phyloP scores from a whole-genome alignment of 2,888 invertebrate genomes.

The Iphiclides podalirius region DNA sequence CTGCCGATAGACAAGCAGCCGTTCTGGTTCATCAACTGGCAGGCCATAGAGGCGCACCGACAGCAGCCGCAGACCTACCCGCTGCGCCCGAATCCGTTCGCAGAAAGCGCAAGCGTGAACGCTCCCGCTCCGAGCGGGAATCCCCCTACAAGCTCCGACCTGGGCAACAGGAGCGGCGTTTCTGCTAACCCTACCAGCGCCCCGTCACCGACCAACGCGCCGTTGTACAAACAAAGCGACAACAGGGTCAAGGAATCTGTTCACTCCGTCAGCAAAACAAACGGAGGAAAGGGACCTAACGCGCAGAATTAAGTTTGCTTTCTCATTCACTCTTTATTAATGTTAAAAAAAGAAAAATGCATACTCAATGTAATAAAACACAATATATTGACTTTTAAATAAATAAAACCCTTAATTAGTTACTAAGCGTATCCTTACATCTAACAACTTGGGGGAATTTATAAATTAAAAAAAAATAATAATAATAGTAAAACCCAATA shows the following conservation, averaged over 20 bases:
- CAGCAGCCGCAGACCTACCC: slow-evolving; percentile 45
- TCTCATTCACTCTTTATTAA: no score
- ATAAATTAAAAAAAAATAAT: slow-evolving; percentile 48
- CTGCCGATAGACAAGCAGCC: slow-evolving; percentile 83
- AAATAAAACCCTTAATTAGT: slow-evolving; percentile 68
- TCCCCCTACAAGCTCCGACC: background rate
- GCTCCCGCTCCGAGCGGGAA: background rate
- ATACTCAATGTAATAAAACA: slow-evolving; percentile 60
- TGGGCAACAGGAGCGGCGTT: slow-evolving; percentile 12
- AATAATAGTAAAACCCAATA: slow-evolving; percentile 58
- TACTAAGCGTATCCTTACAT: slow-evolving; percentile 71
- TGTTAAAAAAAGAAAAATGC: slow-evolving; percentile 49
- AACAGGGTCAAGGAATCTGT: background rate
- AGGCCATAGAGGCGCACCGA: slow-evolving; percentile 80
- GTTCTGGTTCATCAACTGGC: slow-evolving; percentile 85
- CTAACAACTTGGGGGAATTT: slow-evolving; percentile 50
- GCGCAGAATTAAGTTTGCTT: no score
- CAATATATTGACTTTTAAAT: slow-evolving; percentile 79
- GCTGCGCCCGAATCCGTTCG: slow-evolving; percentile 43
- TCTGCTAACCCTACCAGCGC: background rate
- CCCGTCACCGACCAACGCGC: background rate
- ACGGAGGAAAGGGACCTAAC: background rate
- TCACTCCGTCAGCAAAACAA: background rate
- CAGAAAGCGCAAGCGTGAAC: slow-evolving; percentile 22
- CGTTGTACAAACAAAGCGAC: background rate